Conservation (phyloP, 37 sponge, comb jelly and placozoan genomes). For the Cliona cf. orientalis region DNA sequence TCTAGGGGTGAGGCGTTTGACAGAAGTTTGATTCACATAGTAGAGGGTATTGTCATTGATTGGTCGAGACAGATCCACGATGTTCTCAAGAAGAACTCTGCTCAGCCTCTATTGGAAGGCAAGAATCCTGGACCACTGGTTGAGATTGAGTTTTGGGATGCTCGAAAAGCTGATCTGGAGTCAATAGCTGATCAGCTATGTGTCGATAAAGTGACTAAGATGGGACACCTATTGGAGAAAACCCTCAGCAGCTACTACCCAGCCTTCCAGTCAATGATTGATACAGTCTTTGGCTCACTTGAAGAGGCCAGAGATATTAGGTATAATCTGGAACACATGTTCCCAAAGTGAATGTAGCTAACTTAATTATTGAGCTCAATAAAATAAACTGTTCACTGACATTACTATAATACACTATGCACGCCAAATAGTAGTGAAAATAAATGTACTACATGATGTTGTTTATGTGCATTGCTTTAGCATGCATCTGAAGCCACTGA, state of each 20-base stretch:
- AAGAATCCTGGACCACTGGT: conserved; percentile 90
- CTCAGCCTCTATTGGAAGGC: conserved; percentile 93
- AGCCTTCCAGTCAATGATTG: conserved; percentile 81
- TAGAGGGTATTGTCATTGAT: conserved; percentile 95
- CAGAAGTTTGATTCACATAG: conserved; percentile 80
- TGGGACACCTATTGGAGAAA: conserved; percentile 86
- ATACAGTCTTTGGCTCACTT: conserved; percentile 75
- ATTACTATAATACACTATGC: too few species aligned
- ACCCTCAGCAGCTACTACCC: conserved; percentile 93
- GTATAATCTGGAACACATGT: too few species aligned
- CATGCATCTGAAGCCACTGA: conserved; percentile 87
- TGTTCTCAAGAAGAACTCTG: conserved; percentile 92
- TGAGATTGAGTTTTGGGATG: conserved; percentile 97
- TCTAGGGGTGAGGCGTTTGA: conserved; percentile 82
- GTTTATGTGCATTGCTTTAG: too few species aligned
- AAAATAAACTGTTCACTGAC: too few species aligned
- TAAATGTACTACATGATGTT: too few species aligned
- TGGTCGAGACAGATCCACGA: conserved; percentile 95
- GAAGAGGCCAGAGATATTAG: conserved; percentile 91
- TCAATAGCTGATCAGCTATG: conserved; percentile 93
- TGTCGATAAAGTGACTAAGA: conserved; percentile 82
- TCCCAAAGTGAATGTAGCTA: too few species aligned
- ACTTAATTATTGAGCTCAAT: too few species aligned
- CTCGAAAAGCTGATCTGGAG: conserved; percentile 87
- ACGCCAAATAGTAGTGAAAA: too few species aligned